A percentile compares a stretch with the other conserved stretches of the same genome.
These are phyloP conservation scores for Eucidaris tribuloides DNA, from an alignment of 35 echinoderm and acorn worm species.

Conservation along the genomic window DNA sequence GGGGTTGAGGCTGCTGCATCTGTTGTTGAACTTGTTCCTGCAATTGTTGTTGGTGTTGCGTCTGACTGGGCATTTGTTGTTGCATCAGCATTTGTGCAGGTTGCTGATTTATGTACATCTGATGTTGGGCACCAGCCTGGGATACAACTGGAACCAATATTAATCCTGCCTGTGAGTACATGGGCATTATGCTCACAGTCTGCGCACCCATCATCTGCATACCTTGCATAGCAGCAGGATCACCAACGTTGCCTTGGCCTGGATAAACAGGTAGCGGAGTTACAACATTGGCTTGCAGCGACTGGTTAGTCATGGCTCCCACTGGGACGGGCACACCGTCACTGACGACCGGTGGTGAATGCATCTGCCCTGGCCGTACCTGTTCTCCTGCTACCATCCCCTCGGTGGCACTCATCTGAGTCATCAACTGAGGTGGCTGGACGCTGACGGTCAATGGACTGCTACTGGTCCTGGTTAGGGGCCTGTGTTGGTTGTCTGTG, in stretches of 20 bases:
- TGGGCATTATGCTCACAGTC: background rate
- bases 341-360: background rate
- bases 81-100: background rate
- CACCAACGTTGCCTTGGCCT: background rate
- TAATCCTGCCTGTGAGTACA: background rate
- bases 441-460: background rate
- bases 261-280: conserved; percentile 9
- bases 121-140: conserved; percentile 4
- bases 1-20: background rate
- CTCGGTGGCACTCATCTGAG: too few species aligned
- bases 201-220: background rate
- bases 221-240: background rate
- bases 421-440: background rate
- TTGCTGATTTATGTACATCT: conserved; percentile 11
- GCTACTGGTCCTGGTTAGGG: background rate
- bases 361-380: background rate
- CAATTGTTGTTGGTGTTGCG: background rate
- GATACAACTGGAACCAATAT: background rate
- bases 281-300: background rate
- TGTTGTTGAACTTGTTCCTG: background rate
- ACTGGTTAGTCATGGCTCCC: background rate
- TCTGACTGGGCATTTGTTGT: background rate
- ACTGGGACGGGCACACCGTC: background rate
- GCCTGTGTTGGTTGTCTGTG: background rate
- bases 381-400: conserved; percentile 4